Conservation (phyloP, 2,113 vertebrate species). For the sheep (Ovis aries) region DNA sequence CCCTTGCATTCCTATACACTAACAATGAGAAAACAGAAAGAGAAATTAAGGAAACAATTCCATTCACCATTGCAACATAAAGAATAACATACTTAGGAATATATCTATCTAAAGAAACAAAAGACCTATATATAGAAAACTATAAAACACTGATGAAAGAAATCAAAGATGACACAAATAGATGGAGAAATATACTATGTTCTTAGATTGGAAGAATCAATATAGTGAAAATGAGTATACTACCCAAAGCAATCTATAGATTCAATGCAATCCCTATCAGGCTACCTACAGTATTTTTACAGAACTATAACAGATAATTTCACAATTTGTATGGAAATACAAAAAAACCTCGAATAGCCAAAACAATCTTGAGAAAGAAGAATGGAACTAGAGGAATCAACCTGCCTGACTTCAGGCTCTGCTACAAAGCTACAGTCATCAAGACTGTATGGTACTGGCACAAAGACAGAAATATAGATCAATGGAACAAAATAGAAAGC, state of each 20-base stretch:
- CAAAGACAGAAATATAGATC: neutral
- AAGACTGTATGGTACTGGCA: neutral
- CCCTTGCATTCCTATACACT: too few species aligned
- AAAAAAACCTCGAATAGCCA: neutral
- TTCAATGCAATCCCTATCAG: neutral
- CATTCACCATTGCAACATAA: too few species aligned
- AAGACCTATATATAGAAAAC: too few species aligned
- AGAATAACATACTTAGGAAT: too few species aligned
- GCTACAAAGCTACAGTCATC: neutral
- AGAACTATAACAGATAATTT: neutral
- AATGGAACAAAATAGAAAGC: neutral
- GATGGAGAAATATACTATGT: too few species aligned
- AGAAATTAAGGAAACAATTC: too few species aligned
- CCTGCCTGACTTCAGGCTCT: neutral
- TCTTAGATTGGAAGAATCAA: neutral
- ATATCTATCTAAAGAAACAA: too few species aligned
- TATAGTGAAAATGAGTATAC: neutral
- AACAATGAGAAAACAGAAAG: too few species aligned
- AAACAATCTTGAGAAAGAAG: neutral
- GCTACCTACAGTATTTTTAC: neutral
- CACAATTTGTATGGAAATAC: neutral
- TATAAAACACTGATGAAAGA: too few species aligned
- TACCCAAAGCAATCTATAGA: neutral
- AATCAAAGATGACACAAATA: too few species aligned
- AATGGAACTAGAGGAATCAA: neutral